phyloP scores from a whole-genome alignment of 2,113 vertebrate species.

The Cinclus cinclus region DNA sequence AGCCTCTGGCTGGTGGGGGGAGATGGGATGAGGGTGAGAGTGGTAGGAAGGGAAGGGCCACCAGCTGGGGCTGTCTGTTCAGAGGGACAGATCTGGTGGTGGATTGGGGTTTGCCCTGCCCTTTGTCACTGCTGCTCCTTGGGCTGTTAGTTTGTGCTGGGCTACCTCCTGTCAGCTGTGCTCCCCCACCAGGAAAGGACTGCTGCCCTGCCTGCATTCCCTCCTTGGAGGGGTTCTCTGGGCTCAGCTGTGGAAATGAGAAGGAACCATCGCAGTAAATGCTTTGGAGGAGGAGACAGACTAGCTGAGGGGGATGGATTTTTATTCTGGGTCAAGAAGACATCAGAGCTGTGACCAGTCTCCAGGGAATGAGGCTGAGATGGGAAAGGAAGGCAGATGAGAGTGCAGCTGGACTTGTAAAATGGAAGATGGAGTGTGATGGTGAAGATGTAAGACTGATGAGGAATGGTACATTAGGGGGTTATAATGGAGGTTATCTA shows the following conservation, averaged over 20 bases:
- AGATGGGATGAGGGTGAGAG: neutral
- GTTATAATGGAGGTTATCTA: neutral
- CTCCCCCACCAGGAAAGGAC: neutral
- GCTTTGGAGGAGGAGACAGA: neutral
- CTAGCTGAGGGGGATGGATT: neutral
- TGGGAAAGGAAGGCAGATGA: neutral
- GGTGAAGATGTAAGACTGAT: neutral
- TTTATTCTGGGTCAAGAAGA: neutral
- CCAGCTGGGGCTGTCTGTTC: neutral
- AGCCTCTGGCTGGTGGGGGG: neutral
- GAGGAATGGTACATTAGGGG: neutral
- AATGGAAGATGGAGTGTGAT: neutral
- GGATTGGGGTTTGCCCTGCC: neutral
- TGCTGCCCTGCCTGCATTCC: neutral
- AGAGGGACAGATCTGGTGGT: neutral
- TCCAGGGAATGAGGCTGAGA: neutral
- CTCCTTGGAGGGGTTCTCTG: neutral
- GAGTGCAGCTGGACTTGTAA: neutral
- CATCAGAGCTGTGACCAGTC: neutral
- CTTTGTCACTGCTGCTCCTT: neutral
- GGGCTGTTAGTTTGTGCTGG: neutral
- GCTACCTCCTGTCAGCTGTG: neutral
- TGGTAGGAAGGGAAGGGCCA: neutral
- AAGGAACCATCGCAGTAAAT: neutral
- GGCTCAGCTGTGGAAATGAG: neutral